Conservation (phyloP, 92 coral and sea anemone species). For the Blastomussa wellsi region DNA sequence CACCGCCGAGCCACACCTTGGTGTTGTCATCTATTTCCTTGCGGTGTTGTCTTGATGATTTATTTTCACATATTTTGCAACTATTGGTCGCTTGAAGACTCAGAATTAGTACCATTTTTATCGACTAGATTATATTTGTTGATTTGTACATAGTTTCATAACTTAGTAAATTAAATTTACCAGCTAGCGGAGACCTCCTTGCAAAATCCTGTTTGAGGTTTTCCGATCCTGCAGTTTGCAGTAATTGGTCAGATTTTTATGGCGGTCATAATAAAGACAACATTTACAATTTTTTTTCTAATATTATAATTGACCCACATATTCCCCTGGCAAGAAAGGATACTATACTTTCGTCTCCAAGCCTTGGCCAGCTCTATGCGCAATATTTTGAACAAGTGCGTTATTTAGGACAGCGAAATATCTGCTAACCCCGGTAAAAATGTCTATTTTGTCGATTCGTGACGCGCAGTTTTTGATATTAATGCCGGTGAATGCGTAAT, state of each 20-base stretch:
- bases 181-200: no score
- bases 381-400: no score
- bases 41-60: neutral
- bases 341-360: neutral
- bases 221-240: no score
- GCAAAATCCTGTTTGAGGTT: no score
- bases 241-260: neutral
- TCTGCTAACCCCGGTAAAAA: neutral
- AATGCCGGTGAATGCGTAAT: neutral
- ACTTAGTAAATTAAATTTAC: no score
- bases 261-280: neutral
- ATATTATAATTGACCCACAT: neutral
- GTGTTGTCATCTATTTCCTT: constrained; percentile 3
- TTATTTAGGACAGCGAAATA: no score
- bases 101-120: no score
- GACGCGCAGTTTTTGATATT: neutral
- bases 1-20: constrained; percentile 22
- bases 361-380: no score
- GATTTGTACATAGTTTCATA: no score
- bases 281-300: neutral
- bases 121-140: no score
- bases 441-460: neutral
- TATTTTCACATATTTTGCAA: neutral
- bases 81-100: neutral
- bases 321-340: neutral